These are phyloP conservation scores for Drosophila lacertosa DNA, from an alignment of 1,140 invertebrate species.

Conservation along the genomic window DNA sequence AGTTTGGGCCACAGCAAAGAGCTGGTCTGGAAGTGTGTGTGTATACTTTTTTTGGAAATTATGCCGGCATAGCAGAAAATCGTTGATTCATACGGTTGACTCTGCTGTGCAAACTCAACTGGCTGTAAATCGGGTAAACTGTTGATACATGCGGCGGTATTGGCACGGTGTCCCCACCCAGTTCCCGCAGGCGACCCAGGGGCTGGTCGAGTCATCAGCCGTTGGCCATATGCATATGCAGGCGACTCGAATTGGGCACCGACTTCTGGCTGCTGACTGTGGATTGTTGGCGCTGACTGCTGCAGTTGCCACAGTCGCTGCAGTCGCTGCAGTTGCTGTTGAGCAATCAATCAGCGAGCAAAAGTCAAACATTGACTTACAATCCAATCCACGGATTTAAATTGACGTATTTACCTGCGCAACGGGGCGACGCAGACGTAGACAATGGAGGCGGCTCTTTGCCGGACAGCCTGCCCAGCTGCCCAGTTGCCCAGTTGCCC, in stretches of 20 bases:
- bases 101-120: slow-evolving; percentile 76
- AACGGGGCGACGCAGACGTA: slow-evolving; percentile 55
- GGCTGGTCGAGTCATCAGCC: slow-evolving; percentile 72
- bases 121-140: slow-evolving; percentile 79
- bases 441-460: slow-evolving; percentile 62
- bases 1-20: background rate
- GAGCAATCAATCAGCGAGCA: slow-evolving; percentile 84
- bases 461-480: slow-evolving; percentile 20
- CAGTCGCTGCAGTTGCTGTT: slow-evolving; percentile 72
- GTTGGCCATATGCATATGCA: slow-evolving; percentile 73
- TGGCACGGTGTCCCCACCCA: background rate
- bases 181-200: slow-evolving; percentile 37
- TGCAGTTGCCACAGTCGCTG: slow-evolving; percentile 8
- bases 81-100: slow-evolving; percentile 80
- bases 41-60: slow-evolving; percentile 68
- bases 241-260: slow-evolving; percentile 59
- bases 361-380: slow-evolving; percentile 84
- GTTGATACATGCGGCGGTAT: slow-evolving; percentile 65
- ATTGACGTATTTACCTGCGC: slow-evolving; percentile 80
- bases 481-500: too few relatives aligned
- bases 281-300: slow-evolving; percentile 1
- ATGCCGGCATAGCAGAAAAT: slow-evolving; percentile 74
- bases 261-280: slow-evolving; percentile 26
- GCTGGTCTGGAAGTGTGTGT: slow-evolving; percentile 4
- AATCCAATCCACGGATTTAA: slow-evolving; percentile 83